Evolutionary conservation across 2,113 vertebrate species (phyloP).

Genomic region (Cisticola juncidis): DNA sequence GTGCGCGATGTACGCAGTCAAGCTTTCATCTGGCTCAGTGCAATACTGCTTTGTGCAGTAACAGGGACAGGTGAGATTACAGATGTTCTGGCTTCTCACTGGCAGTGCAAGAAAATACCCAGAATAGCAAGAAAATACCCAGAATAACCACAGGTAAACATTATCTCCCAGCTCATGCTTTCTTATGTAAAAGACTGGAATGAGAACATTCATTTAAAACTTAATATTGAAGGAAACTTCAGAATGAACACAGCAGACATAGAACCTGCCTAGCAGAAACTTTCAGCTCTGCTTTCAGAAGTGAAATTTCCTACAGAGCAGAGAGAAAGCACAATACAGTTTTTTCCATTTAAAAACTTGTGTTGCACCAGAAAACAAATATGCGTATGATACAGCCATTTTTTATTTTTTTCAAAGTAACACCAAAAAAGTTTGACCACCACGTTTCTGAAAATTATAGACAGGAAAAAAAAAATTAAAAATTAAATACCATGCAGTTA

Average conservation of each 20-base stretch:
- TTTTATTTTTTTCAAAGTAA: not conserved
- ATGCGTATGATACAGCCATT: not conserved
- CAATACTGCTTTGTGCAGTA: not conserved
- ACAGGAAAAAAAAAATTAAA: not conserved
- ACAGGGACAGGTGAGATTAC: slow-evolving; percentile 24
- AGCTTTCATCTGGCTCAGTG: not conserved
- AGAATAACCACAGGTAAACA: not conserved
- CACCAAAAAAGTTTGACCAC: not conserved
- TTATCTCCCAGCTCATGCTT: not conserved
- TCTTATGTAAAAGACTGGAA: slow-evolving; percentile 12
- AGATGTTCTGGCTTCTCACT: not conserved
- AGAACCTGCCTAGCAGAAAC: slow-evolving; percentile 30
- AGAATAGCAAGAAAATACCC: not conserved
- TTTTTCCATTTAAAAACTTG: slow-evolving; percentile 29
- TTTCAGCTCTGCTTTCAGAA: slow-evolving; percentile 30
- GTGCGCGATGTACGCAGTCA: fast-evolving
- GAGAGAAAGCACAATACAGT: not conserved
- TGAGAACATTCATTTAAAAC: not conserved
- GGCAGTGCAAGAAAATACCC: not conserved
- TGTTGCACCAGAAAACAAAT: not conserved
- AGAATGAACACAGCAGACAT: not conserved
- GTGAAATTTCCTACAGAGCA: not conserved
- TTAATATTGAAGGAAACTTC: not conserved
- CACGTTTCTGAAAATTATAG: not conserved
- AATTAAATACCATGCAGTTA: not conserved